phyloP scores from a whole-genome alignment of 2,113 vertebrate species.

The Pica pica region DNA sequence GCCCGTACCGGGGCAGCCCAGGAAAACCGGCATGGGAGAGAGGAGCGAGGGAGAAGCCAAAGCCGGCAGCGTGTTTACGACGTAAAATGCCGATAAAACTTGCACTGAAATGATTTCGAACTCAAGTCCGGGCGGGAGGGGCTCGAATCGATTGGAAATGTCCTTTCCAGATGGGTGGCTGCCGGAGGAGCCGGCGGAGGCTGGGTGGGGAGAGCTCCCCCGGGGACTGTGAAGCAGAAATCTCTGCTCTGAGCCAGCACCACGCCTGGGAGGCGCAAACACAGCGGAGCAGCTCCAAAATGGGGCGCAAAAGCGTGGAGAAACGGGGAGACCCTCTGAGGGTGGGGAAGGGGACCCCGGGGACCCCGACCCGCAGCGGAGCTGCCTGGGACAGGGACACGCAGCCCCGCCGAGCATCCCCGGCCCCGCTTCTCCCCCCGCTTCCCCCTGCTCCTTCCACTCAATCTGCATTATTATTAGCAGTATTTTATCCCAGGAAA shows the following conservation, averaged over 20 bases:
- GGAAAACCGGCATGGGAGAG: not conserved
- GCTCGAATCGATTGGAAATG: not conserved
- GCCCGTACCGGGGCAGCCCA: not conserved
- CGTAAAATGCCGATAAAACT: slow-evolving; percentile 14
- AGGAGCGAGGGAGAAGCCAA: not conserved
- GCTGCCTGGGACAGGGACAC: not conserved
- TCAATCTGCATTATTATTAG: slow-evolving; percentile 38
- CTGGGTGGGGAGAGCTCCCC: not conserved
- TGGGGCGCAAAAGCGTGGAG: rapidly evolving
- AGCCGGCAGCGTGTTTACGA: not conserved
- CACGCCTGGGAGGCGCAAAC: not conserved
- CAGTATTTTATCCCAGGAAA: slow-evolving; percentile 53
- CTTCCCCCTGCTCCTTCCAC: not conserved
- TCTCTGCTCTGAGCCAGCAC: not conserved
- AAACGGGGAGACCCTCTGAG: rapidly evolving
- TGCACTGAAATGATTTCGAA: not conserved
- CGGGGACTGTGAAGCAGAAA: not conserved
- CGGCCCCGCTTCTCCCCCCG: not conserved
- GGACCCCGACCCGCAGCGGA: rapidly evolving
- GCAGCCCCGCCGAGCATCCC: not conserved
- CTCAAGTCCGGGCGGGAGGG: not conserved
- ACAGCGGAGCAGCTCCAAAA: not conserved
- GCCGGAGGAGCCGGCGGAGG: not conserved
- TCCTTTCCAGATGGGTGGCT: not conserved
- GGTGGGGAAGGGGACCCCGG: not conserved